These are phyloP conservation scores for Poeciliopsis occidentalis DNA, from an alignment of 2,113 vertebrate genomes.

Conservation along the genomic window DNA sequence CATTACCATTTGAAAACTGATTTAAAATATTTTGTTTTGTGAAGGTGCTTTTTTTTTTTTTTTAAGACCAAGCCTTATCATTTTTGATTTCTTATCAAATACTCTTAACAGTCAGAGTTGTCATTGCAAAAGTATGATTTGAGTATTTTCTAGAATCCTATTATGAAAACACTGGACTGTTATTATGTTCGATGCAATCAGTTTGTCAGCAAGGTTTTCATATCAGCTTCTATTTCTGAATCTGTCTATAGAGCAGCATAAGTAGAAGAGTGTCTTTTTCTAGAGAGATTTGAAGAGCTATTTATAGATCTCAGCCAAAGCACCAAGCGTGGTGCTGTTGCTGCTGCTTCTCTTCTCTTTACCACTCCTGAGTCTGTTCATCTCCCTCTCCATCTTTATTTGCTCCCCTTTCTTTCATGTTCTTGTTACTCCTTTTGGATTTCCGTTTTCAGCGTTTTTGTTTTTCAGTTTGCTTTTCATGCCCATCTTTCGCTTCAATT, in stretches of 20 bases:
- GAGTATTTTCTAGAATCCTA: not conserved
- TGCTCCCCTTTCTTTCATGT: constrained; percentile 18
- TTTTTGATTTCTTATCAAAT: constrained; percentile 30
- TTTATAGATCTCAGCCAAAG: constrained; percentile 83
- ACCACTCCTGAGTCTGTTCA: constrained; percentile 57
- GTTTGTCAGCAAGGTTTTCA: constrained; percentile 44
- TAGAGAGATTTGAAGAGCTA: constrained; percentile 84
- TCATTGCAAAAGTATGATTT: not conserved
- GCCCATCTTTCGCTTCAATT: constrained; percentile 32
- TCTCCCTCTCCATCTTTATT: constrained; percentile 57
- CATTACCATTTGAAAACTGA: not conserved
- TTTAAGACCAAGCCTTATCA: constrained; percentile 6
- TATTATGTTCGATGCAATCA: constrained; percentile 12
- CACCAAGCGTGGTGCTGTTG: constrained; percentile 76
- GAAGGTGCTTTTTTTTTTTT: not conserved
- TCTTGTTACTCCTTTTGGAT: constrained; percentile 22
- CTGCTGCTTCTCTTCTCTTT: constrained; percentile 67
- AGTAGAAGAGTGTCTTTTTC: constrained; percentile 78
- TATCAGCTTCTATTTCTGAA: constrained; percentile 66
- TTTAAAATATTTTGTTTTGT: not conserved
- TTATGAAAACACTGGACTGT: constrained; percentile 12
- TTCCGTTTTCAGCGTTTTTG: constrained; percentile 2
- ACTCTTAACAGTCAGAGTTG: constrained; percentile 11
- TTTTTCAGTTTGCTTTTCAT: constrained; percentile 1
- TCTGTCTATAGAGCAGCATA: constrained; percentile 75